These are phyloP conservation scores for Pristionchus maxplancki DNA, from an alignment of 2,888 invertebrate genomes.

Conservation along the genomic window DNA sequence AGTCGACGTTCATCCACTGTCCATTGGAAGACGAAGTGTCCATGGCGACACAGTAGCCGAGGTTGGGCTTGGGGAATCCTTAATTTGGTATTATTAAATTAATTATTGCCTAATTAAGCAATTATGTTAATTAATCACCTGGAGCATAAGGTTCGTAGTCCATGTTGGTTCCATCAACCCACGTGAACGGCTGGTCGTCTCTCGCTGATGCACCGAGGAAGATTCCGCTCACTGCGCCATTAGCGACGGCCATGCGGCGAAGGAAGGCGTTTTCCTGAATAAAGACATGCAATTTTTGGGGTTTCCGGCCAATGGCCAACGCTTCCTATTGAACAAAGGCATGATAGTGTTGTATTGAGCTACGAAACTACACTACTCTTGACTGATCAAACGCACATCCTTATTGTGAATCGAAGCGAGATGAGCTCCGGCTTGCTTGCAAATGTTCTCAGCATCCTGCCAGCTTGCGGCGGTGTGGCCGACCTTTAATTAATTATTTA, in stretches of 20 bases:
- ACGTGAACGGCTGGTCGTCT: not conserved
- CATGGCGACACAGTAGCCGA: not conserved
- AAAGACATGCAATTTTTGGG: too few relatives aligned
- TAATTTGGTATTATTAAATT: not conserved
- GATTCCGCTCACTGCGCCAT: not conserved
- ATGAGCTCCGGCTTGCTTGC: not conserved
- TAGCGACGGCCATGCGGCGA: not conserved
- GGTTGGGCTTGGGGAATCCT: not conserved
- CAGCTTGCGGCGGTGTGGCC: not conserved
- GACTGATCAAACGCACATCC: not conserved
- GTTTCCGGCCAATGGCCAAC: too few relatives aligned
- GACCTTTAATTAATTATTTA: not conserved
- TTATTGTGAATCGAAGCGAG: not conserved
- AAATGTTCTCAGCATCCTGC: not conserved
- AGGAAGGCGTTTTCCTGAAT: not conserved
- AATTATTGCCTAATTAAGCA: not conserved
- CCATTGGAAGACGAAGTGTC: not conserved
- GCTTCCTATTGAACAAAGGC: too few relatives aligned
- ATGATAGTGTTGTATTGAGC: too few relatives aligned
- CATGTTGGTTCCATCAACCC: not conserved
- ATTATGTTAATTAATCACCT: not conserved
- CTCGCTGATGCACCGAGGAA: not conserved
- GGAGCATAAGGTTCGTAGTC: not conserved
- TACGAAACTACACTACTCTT: too few relatives aligned
- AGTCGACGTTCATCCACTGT: constrained; percentile 11